Base-by-base conservation (phyloP, 2,888 invertebrate species). In the Papilio gigon region DNA sequence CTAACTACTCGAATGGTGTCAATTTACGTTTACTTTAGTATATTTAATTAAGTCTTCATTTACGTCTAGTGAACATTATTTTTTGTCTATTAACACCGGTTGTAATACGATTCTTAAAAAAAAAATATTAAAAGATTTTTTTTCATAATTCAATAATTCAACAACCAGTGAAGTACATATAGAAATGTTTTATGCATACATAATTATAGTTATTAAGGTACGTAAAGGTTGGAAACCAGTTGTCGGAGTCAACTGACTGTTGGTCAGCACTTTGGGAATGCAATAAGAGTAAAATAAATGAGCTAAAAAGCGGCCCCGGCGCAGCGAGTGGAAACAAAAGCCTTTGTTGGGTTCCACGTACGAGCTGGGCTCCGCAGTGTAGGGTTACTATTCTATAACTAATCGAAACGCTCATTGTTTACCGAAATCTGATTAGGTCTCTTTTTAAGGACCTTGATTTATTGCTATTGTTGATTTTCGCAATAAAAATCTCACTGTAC, bases 261-360 rank as follows among this genome's bases (percentile, higher is more conserved):
- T 79, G 88, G 86, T 88, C 89, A 89, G 86, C 84, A 85, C 83
- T 83, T 83, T 75, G 77, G 80, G 89, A 89, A 90, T 90, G 90
- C 86, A 90, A 88, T 78, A 88, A 83, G 81, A 87, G 81, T 83
- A 88, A 90, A 87, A 84, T 71, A 77, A 76, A 79, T 80, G 82
- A 81, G 80, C 81, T 80, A 85, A 87, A 83, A 80, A 80, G 79
- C 82, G 81, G 77, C 79, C 79, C 78, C 74, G 82, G 75, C 77
- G 5, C 20, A 11, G 44, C 77, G 78, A 83, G 73, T 72, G 77
- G 75, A 87, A 89, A 91, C 91, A 91, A 91, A 90, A 88, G 89
- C 82, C 89, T 90, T 90, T 91, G 90, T 90, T 90, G 80, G 82
- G 84, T 91, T 91, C 90, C 88, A 86, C 80, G 91, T 90, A 91